Percentiles rank a stretch among this genome's conserved stretches.
Evolutionary conservation across 2,113 vertebrate genomes (phyloP).

Genomic region (Alectura lathami): DNA sequence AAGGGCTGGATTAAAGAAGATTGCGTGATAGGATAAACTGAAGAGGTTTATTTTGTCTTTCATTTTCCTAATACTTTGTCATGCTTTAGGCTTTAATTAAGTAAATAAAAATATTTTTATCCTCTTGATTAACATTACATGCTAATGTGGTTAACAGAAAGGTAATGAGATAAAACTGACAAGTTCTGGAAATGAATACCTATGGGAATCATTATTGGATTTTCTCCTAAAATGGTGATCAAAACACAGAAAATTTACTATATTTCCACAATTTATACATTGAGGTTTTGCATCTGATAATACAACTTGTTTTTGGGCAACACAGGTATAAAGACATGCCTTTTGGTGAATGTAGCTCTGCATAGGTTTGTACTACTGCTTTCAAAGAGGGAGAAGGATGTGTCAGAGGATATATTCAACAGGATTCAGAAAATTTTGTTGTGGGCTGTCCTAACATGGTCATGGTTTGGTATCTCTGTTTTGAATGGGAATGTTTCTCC

Average conservation of each 20-base stretch:
- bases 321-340: neutral
- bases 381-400: neutral
- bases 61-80: accelerated
- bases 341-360: neutral
- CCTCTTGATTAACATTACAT: neutral
- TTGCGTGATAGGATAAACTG: neutral
- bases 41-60: neutral
- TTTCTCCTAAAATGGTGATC: neutral
- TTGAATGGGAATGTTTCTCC: neutral
- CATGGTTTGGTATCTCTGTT: neutral
- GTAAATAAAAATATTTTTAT: neutral
- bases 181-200: neutral
- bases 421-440: neutral
- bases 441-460: neutral
- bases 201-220: neutral
- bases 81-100: neutral
- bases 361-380: neutral
- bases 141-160: neutral
- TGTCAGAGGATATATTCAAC: neutral
- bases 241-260: neutral
- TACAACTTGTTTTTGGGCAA: neutral
- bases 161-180: neutral
- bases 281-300: neutral
- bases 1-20: neutral
- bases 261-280: accelerated